phyloP scores from a whole-genome alignment of 1,140 invertebrate genomes.

The Geopemphigus sp. region DNA sequence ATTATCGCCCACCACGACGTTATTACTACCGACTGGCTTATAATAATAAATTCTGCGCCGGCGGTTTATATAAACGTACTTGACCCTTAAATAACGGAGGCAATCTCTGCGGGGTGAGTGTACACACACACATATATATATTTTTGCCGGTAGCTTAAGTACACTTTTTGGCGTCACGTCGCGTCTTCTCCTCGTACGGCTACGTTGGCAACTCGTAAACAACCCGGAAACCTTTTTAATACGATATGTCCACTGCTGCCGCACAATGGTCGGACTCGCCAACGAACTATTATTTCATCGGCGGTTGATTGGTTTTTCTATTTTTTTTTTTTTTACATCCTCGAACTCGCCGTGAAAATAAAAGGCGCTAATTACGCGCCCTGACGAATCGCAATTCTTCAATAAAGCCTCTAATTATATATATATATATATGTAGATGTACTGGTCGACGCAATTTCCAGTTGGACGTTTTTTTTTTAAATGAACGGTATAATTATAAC shows the following conservation, averaged over 20 bases:
- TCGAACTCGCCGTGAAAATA: no score
- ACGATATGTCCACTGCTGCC: background rate
- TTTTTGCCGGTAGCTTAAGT: background rate
- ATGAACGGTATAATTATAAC: no score
- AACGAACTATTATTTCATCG: background rate
- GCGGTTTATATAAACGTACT: background rate
- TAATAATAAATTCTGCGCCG: background rate
- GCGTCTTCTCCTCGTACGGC: background rate
- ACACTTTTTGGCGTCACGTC: background rate
- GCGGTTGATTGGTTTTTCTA: conserved; percentile 7
- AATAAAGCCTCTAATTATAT: no score
- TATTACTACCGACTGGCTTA: no score
- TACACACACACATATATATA: no score
- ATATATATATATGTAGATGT: no score
- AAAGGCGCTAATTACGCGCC: no score
- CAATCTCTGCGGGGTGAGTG: background rate
- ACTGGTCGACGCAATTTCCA: no score
- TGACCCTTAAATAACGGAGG: background rate
- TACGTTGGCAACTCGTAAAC: background rate
- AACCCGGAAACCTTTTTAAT: background rate
- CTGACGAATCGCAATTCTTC: no score
- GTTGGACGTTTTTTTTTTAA: no score
- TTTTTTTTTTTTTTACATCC: background rate
- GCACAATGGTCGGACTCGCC: no score
- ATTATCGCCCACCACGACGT: background rate